Conservation (phyloP, 1,140 invertebrate genomes). For the Zaprionus capensis region DNA sequence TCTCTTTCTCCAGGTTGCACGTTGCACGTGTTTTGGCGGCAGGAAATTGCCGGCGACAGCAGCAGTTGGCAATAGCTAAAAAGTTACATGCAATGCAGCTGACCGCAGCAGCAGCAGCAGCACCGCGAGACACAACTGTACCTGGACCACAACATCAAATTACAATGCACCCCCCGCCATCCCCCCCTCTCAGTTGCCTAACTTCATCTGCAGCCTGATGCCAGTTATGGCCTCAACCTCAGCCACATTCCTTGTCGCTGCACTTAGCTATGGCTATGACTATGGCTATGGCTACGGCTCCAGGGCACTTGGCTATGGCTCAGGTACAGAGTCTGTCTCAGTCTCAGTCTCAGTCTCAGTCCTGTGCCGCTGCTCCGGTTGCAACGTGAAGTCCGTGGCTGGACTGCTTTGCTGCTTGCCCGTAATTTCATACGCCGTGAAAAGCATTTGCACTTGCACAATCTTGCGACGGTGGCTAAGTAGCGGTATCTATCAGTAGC, state of each 20-base stretch:
- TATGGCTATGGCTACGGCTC: neutral
- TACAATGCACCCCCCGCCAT: constrained; percentile 45
- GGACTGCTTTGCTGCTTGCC: neutral
- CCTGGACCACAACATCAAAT: constrained; percentile 70
- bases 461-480: constrained; percentile 67
- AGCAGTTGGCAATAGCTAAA: constrained; percentile 16
- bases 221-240: constrained; percentile 5
- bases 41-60: constrained; percentile 37
- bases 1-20: neutral
- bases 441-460: constrained; percentile 64
- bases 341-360: neutral
- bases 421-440: constrained; percentile 73
- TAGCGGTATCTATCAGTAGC: constrained; percentile 72
- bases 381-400: neutral
- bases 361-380: neutral
- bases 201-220: neutral
- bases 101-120: constrained; percentile 47
- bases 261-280: neutral
- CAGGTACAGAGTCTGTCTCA: neutral
- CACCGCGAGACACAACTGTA: constrained; percentile 46
- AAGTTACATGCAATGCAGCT: constrained; percentile 38
- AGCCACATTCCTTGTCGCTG: neutral
- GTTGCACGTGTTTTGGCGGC: constrained; percentile 9
- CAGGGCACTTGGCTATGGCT: neutral
- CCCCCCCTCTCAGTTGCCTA: neutral